Percentiles rank a stretch among this genome's conserved stretches.
phyloP scores from a whole-genome alignment of 2,797 vertebrate species.

The Coendou prehensilis region DNA sequence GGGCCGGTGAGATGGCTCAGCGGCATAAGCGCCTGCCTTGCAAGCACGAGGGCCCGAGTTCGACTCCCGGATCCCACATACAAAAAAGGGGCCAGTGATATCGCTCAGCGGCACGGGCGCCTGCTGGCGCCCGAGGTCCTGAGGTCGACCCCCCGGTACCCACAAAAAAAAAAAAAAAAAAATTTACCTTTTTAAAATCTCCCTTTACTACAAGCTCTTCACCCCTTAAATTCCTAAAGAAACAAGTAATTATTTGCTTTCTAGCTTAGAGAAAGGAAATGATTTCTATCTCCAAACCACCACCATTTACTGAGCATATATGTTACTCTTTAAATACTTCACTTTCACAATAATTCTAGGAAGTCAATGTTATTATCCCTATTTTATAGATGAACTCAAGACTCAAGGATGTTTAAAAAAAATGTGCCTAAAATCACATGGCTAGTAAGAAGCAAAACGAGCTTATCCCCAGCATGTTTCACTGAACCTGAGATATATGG shows the following conservation, averaged over 20 bases:
- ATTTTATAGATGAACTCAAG: slow-evolving; percentile 28
- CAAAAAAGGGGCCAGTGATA: too few relatives aligned
- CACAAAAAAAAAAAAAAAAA: too few relatives aligned
- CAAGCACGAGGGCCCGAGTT: too few relatives aligned
- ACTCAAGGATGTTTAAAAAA: slow-evolving; percentile 16
- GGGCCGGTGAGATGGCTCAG: too few relatives aligned
- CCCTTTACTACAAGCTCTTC: slow-evolving; percentile 24
- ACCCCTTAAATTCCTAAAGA: slow-evolving; percentile 45
- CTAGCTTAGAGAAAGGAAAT: neutral
- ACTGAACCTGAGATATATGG: neutral
- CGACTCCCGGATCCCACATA: too few relatives aligned
- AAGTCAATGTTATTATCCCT: neutral
- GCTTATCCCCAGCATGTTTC: neutral
- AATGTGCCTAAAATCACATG: slow-evolving; percentile 13
- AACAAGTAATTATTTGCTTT: neutral
- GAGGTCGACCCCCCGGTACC: too few relatives aligned
- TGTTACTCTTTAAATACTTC: slow-evolving; percentile 39
- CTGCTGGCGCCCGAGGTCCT: too few relatives aligned
- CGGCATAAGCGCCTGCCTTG: too few relatives aligned
- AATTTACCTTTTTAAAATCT: slow-evolving; percentile 60
- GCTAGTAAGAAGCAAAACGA: slow-evolving; percentile 9
- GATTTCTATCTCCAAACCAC: slow-evolving; percentile 43
- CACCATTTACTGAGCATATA: slow-evolving; percentile 13
- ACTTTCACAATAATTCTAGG: slow-evolving; percentile 8
- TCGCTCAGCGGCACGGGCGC: too few relatives aligned